A percentile compares a stretch with the other conserved stretches of the same genome.
Evolutionary conservation across 2,113 vertebrate genomes (phyloP).

Genomic region (Loxodonta africana): DNA sequence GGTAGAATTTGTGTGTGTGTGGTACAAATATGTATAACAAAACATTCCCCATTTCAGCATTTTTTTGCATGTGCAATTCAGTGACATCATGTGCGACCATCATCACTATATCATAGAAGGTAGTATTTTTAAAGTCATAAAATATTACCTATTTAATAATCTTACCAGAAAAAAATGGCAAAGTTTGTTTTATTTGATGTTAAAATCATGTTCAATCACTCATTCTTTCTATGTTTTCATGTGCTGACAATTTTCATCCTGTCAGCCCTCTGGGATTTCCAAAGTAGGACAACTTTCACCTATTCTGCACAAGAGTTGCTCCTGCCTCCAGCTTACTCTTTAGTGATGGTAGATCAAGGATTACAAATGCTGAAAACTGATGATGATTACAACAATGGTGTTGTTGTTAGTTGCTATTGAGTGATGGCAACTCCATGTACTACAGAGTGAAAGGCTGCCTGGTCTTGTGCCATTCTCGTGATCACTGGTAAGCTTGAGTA

Average conservation of each 20-base stretch:
- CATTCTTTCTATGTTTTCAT: not conserved
- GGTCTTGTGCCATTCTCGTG: too few relatives aligned
- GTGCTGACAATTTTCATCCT: not conserved
- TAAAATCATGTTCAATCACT: not conserved
- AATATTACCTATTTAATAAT: not conserved
- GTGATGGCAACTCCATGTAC: too few relatives aligned
- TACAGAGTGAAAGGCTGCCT: too few relatives aligned
- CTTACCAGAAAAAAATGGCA: not conserved
- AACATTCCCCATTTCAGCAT: too few relatives aligned
- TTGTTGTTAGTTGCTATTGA: too few relatives aligned
- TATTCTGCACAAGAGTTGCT: not conserved
- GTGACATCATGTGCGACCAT: too few relatives aligned
- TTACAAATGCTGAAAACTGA: not conserved
- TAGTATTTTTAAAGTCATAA: not conserved
- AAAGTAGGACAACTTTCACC: not conserved
- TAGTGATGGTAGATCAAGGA: not conserved
- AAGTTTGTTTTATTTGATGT: not conserved
- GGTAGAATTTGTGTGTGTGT: too few relatives aligned
- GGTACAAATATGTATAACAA: too few relatives aligned
- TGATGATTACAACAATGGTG: not conserved
- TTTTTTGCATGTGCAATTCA: too few relatives aligned
- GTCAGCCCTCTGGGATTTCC: not conserved
- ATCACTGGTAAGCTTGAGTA: too few relatives aligned
- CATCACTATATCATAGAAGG: too few relatives aligned
- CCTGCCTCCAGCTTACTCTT: not conserved